These are phyloP conservation scores for Caloenas nicobarica DNA, from an alignment of 2,113 vertebrate genomes.

Conservation along the genomic window DNA sequence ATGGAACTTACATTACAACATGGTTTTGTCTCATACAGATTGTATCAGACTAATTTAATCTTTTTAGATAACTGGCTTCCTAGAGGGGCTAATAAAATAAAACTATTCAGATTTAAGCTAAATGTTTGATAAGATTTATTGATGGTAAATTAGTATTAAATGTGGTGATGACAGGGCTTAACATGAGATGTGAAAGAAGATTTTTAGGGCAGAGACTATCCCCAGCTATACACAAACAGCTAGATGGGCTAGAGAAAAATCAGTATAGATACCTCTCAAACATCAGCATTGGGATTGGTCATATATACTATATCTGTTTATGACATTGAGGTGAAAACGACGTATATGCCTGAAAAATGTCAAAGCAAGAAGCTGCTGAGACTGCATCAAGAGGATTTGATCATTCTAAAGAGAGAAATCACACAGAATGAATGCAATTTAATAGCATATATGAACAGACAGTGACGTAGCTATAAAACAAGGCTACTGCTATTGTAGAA, in stretches of 20 bases:
- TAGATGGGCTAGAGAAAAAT: neutral
- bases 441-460: neutral
- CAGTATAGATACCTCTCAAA: neutral
- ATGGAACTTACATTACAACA: neutral
- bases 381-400: neutral
- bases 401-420: neutral
- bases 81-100: neutral
- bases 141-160: neutral
- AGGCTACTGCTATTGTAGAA: neutral
- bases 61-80: neutral
- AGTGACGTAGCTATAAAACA: neutral
- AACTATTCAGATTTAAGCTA: neutral
- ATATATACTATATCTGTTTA: neutral
- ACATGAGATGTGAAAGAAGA: neutral
- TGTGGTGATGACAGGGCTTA: neutral
- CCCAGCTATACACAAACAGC: neutral
- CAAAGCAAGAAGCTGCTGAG: neutral
- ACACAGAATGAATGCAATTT: neutral
- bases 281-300: neutral
- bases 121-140: neutral
- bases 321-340: neutral
- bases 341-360: neutral
- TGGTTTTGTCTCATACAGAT: neutral
- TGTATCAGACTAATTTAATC: neutral
- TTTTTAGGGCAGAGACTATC: neutral